Conservation (phyloP, 1,140 invertebrate species). For the Sesamia nonagrioides region DNA sequence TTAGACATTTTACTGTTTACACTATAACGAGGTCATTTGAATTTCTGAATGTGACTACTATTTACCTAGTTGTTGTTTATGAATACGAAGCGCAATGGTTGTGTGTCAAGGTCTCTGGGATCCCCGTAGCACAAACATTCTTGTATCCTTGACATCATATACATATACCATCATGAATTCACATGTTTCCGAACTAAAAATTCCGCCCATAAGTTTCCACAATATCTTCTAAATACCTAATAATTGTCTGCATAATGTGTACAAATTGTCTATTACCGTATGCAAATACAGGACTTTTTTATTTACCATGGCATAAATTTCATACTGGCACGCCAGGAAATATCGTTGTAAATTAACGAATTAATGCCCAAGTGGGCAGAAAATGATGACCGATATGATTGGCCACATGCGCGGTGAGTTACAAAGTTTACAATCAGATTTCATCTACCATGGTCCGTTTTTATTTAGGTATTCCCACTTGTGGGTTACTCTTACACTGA, state of each 20-base stretch:
- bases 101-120: conserved; percentile 35
- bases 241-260: conserved; percentile 21
- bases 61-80: not conserved
- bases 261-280: conserved; percentile 30
- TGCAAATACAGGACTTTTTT: conserved; percentile 21
- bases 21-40: not conserved
- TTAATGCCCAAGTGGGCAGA: not conserved
- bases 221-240: conserved; percentile 23
- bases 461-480: not conserved
- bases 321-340: not conserved
- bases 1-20: not conserved
- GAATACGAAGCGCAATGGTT: not conserved
- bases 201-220: conserved; percentile 17
- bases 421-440: not conserved
- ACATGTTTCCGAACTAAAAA: conserved; percentile 4
- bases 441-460: not conserved
- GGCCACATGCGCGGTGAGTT: not conserved
- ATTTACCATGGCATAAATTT: conserved; percentile 20
- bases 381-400: not conserved
- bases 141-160: not conserved
- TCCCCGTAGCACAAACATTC: not conserved
- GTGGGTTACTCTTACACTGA: not conserved
- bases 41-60: not conserved
- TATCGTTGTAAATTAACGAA: conserved; percentile 6
- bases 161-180: not conserved